Conservation (phyloP, 2,888 invertebrate genomes). For the Podotricha telesiphe region DNA sequence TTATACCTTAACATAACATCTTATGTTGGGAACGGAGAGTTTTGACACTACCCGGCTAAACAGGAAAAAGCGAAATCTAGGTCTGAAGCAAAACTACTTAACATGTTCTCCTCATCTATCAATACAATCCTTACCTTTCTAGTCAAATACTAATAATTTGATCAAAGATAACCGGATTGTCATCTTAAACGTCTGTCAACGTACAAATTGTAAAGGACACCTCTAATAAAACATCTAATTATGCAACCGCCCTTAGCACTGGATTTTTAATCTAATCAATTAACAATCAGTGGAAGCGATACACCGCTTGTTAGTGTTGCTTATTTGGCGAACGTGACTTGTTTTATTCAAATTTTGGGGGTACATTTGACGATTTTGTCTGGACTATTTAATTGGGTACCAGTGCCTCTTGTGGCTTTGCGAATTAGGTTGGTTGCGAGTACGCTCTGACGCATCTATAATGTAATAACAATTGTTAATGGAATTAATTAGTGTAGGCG, state of each 20-base stretch:
- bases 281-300: constrained; percentile 84
- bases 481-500: neutral
- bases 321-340: constrained; percentile 81
- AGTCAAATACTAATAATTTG: neutral
- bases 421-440: constrained; percentile 30
- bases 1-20: no score
- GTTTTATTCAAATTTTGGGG: constrained; percentile 75
- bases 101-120: no score
- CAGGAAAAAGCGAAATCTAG: no score
- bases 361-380: constrained; percentile 75
- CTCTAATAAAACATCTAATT: constrained; percentile 67
- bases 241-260: constrained; percentile 70
- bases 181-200: constrained; percentile 61
- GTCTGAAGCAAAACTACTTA: no score
- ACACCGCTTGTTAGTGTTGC: constrained; percentile 81
- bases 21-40: no score
- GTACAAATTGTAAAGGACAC: constrained; percentile 77
- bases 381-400: constrained; percentile 70
- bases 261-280: constrained; percentile 84
- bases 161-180: constrained; percentile 19
- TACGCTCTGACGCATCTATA: neutral
- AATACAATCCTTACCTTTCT: neutral
- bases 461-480: neutral
- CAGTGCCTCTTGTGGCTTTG: constrained; percentile 36
- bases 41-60: no score